phyloP scores from a whole-genome alignment of 2,888 invertebrate genomes.

The Eumerus sabulonum region DNA sequence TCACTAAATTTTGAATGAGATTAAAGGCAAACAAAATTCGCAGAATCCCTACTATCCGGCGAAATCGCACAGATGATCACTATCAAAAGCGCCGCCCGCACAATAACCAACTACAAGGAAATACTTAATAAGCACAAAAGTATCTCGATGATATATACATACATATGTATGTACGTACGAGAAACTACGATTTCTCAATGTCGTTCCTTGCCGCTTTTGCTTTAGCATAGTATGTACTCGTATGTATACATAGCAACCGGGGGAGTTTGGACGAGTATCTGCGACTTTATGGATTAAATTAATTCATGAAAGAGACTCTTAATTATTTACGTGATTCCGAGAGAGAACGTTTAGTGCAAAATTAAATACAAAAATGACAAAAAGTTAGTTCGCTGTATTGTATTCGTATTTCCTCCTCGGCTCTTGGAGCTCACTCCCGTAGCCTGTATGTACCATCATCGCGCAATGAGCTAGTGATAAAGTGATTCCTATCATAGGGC shows the following conservation, averaged over 20 bases:
- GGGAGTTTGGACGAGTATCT: constrained; percentile 20
- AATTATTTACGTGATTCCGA: constrained; percentile 53
- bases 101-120: constrained; percentile 28
- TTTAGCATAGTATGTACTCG: no score
- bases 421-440: background rate
- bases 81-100: constrained; percentile 63
- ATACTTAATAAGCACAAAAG: constrained; percentile 13
- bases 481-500: constrained; percentile 46
- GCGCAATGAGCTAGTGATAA: constrained; percentile 38
- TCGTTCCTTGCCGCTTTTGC: constrained; percentile 29
- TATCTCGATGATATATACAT: no score
- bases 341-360: constrained; percentile 21
- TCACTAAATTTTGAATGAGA: no score
- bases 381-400: constrained; percentile 37
- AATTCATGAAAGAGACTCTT: constrained; percentile 60
- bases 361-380: constrained; percentile 60
- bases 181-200: constrained; percentile 44
- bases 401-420: background rate
- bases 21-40: no score
- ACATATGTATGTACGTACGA: no score
- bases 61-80: constrained; percentile 35
- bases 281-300: constrained; percentile 52
- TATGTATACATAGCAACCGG: no score
- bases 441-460: background rate
- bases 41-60: no score